Evolutionary conservation across 2,797 vertebrate genomes (phyloP).

Genomic region (Chelonia mydas): DNA sequence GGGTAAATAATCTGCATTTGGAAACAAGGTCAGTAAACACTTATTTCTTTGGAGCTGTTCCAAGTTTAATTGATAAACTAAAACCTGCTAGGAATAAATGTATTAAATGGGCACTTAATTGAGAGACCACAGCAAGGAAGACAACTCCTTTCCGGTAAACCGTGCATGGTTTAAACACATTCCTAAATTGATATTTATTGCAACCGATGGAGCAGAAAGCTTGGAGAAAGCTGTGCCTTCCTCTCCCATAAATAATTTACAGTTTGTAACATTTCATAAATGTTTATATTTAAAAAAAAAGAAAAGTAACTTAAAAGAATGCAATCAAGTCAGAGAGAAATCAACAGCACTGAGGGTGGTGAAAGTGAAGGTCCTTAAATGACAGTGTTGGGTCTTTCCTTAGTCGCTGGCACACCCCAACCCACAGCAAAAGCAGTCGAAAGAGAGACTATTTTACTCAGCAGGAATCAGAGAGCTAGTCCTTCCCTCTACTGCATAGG

Average conservation of each 20-base stretch:
- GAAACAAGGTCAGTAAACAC: conserved; percentile 15
- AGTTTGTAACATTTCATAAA: conserved; percentile 36
- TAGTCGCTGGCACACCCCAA: not conserved
- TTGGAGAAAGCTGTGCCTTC: conserved; percentile 22
- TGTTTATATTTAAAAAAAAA: conserved; percentile 58
- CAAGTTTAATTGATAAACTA: not conserved
- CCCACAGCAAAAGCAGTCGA: not conserved
- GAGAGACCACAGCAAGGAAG: not conserved
- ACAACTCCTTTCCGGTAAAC: not conserved
- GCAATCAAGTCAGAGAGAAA: not conserved
- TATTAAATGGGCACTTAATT: conserved; percentile 50
- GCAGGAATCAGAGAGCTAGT: not conserved
- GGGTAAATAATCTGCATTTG: not conserved
- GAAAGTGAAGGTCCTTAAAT: not conserved
- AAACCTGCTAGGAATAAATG: conserved; percentile 4
- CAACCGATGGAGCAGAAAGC: conserved; percentile 19
- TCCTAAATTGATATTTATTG: conserved; percentile 27
- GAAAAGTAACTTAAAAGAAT: conserved; percentile 35
- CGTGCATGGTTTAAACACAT: conserved; percentile 18
- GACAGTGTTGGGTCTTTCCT: not conserved
- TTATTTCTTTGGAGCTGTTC: conserved; percentile 27
- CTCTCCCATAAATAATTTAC: conserved; percentile 63
- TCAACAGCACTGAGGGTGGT: rapidly evolving
- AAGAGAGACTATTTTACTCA: rapidly evolving
- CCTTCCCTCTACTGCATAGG: not conserved